Evolutionary conservation across 2,888 invertebrate species (phyloP), one percentile per base, ranked within the genome.

Genomic region (Plusia festucae): DNA sequence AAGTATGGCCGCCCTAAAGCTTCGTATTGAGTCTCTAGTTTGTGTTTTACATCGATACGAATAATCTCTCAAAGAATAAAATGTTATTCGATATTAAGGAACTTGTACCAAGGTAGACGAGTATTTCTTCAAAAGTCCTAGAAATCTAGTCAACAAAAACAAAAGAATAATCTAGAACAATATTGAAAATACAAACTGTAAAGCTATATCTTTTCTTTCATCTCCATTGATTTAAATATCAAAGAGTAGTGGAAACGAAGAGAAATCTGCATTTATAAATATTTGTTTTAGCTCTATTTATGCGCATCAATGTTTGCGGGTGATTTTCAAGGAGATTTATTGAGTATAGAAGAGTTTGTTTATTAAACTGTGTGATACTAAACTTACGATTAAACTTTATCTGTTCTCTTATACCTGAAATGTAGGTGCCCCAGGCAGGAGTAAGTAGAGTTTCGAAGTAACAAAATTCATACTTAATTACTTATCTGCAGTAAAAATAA

Each of bases 21-120:
- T 51, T 53, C 18, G 16, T 4, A 18, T 15, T 27, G 9, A 30
- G n/a, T n/a, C n/a, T 76, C 77, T 79, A 72, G 55, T 79, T 63
- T 32, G 59, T 62, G 58, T 76, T 63, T 63, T 24, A 27, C 44
- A 40, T 59, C 53, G 52, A 63, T 59, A 60, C 58, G 51, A 53
- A 57, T 78, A 76, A 75, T 65, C 56, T 73, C 68, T 73, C 77
- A 73, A 53, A 32, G 24, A 61, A 61, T 57, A 61, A 55, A 8
- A 20, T 18, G n/a, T 44, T 53, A 52, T 71, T 18, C 76, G 55
- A 59, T 34, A 52, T 53, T 52, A 59, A n/a, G n/a, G n/a, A n/a
- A n/a, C n/a, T n/a, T n/a, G n/a, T n/a, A n/a, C n/a, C n/a, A n/a
- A n/a, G n/a, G n/a, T n/a, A n/a, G n/a, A n/a, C n/a, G 54, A 60